Base-by-base conservation (phyloP, 2,797 vertebrate species). In the Lepilemur ruficaudatus region DNA sequence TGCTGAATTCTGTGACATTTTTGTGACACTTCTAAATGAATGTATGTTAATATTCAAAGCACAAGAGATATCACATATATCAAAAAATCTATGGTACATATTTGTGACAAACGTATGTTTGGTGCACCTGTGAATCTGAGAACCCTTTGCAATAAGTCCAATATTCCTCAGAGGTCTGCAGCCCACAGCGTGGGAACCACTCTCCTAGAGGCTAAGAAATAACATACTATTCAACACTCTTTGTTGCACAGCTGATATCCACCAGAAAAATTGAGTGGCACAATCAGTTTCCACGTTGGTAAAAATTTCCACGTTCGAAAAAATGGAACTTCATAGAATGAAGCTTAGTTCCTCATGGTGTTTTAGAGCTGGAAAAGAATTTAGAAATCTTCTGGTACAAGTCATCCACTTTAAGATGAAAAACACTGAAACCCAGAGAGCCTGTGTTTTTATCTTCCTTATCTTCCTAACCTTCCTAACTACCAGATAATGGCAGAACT, bases 341-440 rank as follows among this genome's bases (percentile, higher is more conserved):
- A 73, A 87, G 79, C 57, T 20, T 50, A 87, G 75, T 63, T 85
- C 35, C 35, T 81, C 48, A 14, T 0, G 28, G 28, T 61, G 50
- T 59, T 75, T 94, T 89, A 25, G 32, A 79, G 7, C 23, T 72
- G 7, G 41, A 43, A 92, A 35, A 93, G 50, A 85, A 94, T 10
- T 70, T 63, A 80, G 85, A 92, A 81, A 76, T 72, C 63, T 85
- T 86, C 50, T 22, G 14, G 35, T 38, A n/a, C 11, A 89, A 95
- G 46, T 43, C 46, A 72, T 78, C 57, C 65, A 83, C 38, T 84
- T 87, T 83, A 93, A 91, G 78, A 89, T n/a, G 43, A 96, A 80
- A 89, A 95, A 43, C 75, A 79, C 23, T 32, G 55, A 96, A 52
- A 88, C 28, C 22, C 61, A 78, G 18, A 46, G 5, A 93, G 13